Conservation (phyloP, 30 jellyfish, hydroid and myxozoan species). For the Haliclystus octoradiatus region DNA sequence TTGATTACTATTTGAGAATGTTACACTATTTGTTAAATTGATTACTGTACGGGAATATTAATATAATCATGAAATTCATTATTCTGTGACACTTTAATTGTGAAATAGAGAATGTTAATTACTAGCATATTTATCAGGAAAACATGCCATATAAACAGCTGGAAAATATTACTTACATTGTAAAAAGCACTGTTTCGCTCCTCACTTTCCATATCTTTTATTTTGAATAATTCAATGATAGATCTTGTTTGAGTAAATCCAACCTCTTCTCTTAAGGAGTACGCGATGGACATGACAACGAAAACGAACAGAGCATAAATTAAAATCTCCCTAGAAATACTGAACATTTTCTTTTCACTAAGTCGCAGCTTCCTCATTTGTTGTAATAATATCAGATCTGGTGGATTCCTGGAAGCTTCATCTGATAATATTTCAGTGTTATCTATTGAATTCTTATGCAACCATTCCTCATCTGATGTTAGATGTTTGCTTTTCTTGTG, state of each 20-base stretch:
- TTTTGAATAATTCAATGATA: constrained; percentile 38
- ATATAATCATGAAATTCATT: too few relatives aligned
- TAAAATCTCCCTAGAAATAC: constrained; percentile 58
- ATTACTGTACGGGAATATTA: too few relatives aligned
- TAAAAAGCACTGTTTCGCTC: too few relatives aligned
- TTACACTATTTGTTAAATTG: too few relatives aligned
- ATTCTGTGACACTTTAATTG: too few relatives aligned
- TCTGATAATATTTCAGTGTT: constrained; percentile 17
- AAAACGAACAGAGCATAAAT: constrained; percentile 53
- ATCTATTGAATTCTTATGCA: constrained; percentile 57
- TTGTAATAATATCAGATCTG: constrained; percentile 43
- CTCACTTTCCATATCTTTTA: constrained; percentile 7
- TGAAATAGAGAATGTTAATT: too few relatives aligned
- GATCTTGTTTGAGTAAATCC: constrained; percentile 74
- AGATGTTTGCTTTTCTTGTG: constrained; percentile 69
- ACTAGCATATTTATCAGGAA: too few relatives aligned
- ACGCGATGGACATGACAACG: constrained; percentile 59
- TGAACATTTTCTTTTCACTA: constrained; percentile 81
- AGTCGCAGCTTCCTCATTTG: constrained; percentile 66
- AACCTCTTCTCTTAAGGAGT: constrained; percentile 54
- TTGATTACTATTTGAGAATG: too few relatives aligned
- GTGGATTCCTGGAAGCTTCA: constrained; percentile 65
- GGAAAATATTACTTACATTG: too few relatives aligned
- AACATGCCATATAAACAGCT: too few relatives aligned
- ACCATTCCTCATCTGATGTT: constrained; percentile 90